Conservation (phyloP, 2,113 vertebrate genomes). For the Sylvilagus bachmani region DNA sequence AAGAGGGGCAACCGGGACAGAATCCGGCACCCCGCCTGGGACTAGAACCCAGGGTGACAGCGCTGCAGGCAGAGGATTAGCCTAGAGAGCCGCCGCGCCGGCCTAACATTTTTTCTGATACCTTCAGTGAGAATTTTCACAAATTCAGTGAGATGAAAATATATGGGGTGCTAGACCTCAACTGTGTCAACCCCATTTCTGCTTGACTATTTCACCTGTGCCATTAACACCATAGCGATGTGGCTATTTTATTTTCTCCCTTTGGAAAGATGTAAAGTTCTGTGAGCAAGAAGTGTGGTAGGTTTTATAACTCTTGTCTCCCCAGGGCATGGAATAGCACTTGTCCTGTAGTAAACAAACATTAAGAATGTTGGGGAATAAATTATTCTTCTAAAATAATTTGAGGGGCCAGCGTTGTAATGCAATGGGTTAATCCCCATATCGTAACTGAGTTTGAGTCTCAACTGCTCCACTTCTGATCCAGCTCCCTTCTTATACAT, state of each 20-base stretch:
- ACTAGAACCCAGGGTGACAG: too few species aligned
- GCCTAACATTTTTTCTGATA: background rate
- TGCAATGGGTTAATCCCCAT: too few species aligned
- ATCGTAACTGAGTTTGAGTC: too few species aligned
- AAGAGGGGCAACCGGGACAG: too few species aligned
- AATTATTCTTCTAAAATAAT: background rate
- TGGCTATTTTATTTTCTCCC: background rate
- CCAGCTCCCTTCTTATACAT: too few species aligned
- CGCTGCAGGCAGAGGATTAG: too few species aligned
- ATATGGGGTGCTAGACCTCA: background rate
- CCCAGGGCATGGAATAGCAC: background rate
- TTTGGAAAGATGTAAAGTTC: background rate
- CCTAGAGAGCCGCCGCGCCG: too few species aligned
- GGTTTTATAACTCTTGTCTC: background rate
- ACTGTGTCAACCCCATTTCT: background rate
- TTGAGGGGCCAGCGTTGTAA: background rate
- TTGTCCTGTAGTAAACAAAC: background rate
- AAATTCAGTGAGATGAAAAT: constrained; percentile 1
- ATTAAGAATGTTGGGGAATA: background rate
- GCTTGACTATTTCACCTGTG: background rate
- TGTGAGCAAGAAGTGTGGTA: background rate
- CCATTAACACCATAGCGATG: background rate
- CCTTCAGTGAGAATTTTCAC: background rate
- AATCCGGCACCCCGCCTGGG: too few species aligned
- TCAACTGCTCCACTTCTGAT: too few species aligned